Base-by-base conservation (phyloP, 2,888 invertebrate genomes). In the Brassicogethes aeneus region DNA sequence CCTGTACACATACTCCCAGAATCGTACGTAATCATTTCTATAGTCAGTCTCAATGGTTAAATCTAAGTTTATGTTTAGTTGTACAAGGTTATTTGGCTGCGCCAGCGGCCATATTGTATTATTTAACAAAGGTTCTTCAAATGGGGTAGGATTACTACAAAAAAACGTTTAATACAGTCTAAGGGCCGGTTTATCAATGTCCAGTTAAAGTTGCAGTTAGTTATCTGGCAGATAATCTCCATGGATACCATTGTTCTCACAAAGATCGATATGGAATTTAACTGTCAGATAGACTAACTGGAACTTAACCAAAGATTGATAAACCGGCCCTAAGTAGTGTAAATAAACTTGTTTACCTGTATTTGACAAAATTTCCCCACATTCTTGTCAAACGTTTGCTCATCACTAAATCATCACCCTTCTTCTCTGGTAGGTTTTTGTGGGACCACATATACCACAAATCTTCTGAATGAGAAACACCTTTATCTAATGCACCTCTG, bases 361-460 rank as follows among this genome's bases (percentile, higher is more conserved):
- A 46, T 50, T 55, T 59, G 3, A 52, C 54, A 43, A 59, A 59
- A 45, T 59, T 57, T 1, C 53, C 54, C 59, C 59, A 59, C 34
- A 59, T 15, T 37, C 43, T 49, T 16, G 57, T 34, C 39, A 57
- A 44, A 16, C 48, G 40, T n/a, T 23, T 41, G 34, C 54, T 41
- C 2, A 48, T 44, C 2, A 50, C 10, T n/a, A 35, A 23, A 43
- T 57, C 59, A 23, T 39, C 34, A 32, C 17, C 16, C 29, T 39
- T 43, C 31, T 39, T 37, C n/a, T n/a, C n/a, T 3, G 8, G 17
- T 15, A 45, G 31, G 23, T 47, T 42, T 1, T 14, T 2, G 3
- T 35, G 16, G 16, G 23, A 15, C 32, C 32, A 53, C 12, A 50
- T 23, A 23, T 55, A 55, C 3, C 48, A 50, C 23, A 55, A 36